Evolutionary conservation across 92 coral and sea anemone genomes (phyloP).

Genomic region (Porites divaricata): DNA sequence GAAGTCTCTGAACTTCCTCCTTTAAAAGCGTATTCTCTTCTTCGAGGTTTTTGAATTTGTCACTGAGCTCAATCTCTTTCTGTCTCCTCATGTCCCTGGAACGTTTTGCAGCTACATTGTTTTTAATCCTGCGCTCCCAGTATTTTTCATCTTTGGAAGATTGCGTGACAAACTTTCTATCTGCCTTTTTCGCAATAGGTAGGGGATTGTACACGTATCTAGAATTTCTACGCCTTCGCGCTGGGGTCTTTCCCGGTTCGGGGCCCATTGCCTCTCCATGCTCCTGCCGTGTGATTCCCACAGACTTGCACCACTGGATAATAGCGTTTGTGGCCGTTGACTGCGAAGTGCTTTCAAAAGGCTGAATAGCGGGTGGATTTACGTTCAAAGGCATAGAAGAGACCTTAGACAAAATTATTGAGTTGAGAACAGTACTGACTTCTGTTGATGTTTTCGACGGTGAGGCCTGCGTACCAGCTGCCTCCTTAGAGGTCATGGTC

Average conservation of each 20-base stretch:
- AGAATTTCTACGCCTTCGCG: constrained; percentile 18
- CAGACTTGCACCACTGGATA: constrained; percentile 39
- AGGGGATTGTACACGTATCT: constrained; percentile 66
- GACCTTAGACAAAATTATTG: constrained; percentile 19
- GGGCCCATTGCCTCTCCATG: constrained; percentile 10
- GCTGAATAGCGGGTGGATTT: constrained; percentile 8
- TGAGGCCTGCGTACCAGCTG: neutral
- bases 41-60: constrained; percentile 64
- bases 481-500: neutral
- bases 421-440: neutral
- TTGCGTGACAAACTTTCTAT: constrained; percentile 45
- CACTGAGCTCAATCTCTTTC: constrained; percentile 68
- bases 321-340: constrained; percentile 35
- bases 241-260: constrained; percentile 12
- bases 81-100: constrained; percentile 71
- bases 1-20: constrained; percentile 64
- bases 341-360: constrained; percentile 10
- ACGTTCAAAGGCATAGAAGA: constrained; percentile 12
- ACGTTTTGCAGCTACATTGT: constrained; percentile 76
- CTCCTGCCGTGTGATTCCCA: constrained; percentile 1
- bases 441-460: neutral
- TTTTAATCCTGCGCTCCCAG: constrained; percentile 74
- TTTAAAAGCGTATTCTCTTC: constrained; percentile 69
- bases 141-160: constrained; percentile 64
- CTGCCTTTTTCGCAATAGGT: constrained; percentile 67